Evolutionary conservation across 2,888 invertebrate species (phyloP).

Genomic region (Nomada flava): DNA sequence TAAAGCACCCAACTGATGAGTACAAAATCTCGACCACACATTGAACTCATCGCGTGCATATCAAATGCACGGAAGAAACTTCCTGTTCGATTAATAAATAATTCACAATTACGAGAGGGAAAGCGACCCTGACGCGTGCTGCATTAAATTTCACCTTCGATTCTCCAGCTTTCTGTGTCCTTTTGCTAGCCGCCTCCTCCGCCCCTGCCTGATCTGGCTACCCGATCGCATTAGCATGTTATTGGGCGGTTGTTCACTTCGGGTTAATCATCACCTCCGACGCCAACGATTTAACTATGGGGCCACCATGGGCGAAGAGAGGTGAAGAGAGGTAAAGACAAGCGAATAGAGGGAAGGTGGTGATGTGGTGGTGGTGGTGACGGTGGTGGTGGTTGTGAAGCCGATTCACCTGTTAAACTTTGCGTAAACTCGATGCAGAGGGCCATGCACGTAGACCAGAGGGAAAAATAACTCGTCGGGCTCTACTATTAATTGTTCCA

Average conservation of each 20-base stretch:
- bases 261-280: conserved; percentile 76
- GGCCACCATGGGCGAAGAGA: conserved; percentile 10
- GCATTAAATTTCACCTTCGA: conserved; percentile 58
- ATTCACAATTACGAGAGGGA: conserved; percentile 19
- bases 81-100: conserved; percentile 37
- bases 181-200: conserved; percentile 23
- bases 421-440: conserved; percentile 1
- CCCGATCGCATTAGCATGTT: conserved; percentile 81
- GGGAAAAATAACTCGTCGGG: not conserved
- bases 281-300: conserved; percentile 51
- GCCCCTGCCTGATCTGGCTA: conserved; percentile 55
- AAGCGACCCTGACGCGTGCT: conserved; percentile 11
- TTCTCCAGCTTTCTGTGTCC: conserved; percentile 45
- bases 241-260: conserved; percentile 81
- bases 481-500: conserved; percentile 14
- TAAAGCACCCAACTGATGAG: no score
- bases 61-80: not conserved
- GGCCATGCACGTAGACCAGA: no score
- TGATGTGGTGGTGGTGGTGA: not conserved
- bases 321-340: not conserved
- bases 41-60: no score
- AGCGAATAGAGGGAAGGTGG: no score
- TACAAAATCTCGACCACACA: no score
- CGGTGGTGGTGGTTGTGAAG: not conserved
- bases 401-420: conserved; percentile 51